Base-by-base conservation (phyloP, 2,797 vertebrate species). In the Melopsittacus undulatus region DNA sequence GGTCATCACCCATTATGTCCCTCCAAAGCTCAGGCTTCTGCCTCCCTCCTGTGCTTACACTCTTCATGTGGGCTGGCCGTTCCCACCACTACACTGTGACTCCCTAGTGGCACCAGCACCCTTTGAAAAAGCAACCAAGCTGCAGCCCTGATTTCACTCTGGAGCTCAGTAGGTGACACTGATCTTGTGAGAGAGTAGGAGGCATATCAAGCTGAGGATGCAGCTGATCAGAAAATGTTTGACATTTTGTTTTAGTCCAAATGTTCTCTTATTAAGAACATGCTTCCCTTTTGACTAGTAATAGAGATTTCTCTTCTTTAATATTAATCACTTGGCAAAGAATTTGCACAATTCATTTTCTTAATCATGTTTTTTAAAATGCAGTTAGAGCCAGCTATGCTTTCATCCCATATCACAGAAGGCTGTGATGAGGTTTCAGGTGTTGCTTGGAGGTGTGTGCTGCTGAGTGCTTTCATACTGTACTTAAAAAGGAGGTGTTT, bases 221-320 rank as follows among this genome's bases (percentile, higher is more conserved):
- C 95, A 96, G 95, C 92, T 96, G 96, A 93, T 90, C 85, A 93
- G 91, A 92, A 94, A 94, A 86, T 34, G 46, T 83, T 91, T 94
- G 94, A 94, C 95, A 97, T 95, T 97, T 96, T 93, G 70, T 59
- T 92, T 95, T 78, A 67, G 92, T 83, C 90, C 95, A 96, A 96
- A 92, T 97, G 92, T 96, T 96, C 95, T 87, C 76, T 90, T 92
- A 88, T 76, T 94, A 92, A 92, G 92, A 94, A 91, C 89, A 84
- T 59, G 59, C 83, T 88, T 95, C 92, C 66, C 84, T 91, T 91
- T 92, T 87, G 80, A 92, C 54, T 97, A 92, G 24, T 69, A 92
- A 45, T 51, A 79, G 77, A 88, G 45, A 81, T 89, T 93, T 92
- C 36, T 76, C 70, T 29, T 86, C 86, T 91, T 92, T 92, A 87